Base-by-base conservation (phyloP, 2,888 invertebrate species). In the Pseudococcus jackbeardsleyi region DNA sequence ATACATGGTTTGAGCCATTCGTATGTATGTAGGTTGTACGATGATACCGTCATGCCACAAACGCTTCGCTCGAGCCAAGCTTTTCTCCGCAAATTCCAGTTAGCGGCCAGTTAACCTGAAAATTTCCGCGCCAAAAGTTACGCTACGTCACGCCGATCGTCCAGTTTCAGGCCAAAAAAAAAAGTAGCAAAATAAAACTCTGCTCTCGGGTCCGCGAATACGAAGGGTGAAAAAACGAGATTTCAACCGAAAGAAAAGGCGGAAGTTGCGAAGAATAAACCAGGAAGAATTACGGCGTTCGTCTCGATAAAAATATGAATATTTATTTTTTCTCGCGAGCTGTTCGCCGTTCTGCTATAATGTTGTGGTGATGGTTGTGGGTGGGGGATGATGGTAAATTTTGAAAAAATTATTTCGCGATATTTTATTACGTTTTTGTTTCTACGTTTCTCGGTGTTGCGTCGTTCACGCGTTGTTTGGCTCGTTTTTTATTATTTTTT, bases 81-180 rank as follows among this genome's bases (percentile, higher is more conserved):
- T 22, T 64, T 64, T 11, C 64, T 85, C 33, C 84, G 26, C 46
- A 26, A 48, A 85, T 39, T 9, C 77, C 46, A 54, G 5, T 54
- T 85, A 54, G 54, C 54, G 54, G 54, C 54, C 54, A 85, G 84
- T 85, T 85, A 85, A 22, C 54, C 84, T 85, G 84, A 85, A 85
- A 85, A 85, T 85, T 85, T 85, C 84, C 84, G 50, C 84, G 84
- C 84, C 50, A 85, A 85, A 85, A 85, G 84, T 85, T 85, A 50
- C 50, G 26, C 50, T 15, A 50, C 50, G 50, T 50, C 50, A 50
- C 50, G 50, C 15, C 50, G 50, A 15, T 50, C 77, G 64, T 64
- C 64, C 64, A 22, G 64, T 9, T 64, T 4, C 12, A 48, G 46
- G 79, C 17, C 26, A 33, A 33, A 42, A 79, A 79, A 84, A 48